Base-by-base conservation (phyloP, 2,113 vertebrate genomes). In the Pelmatolapia mariae region DNA sequence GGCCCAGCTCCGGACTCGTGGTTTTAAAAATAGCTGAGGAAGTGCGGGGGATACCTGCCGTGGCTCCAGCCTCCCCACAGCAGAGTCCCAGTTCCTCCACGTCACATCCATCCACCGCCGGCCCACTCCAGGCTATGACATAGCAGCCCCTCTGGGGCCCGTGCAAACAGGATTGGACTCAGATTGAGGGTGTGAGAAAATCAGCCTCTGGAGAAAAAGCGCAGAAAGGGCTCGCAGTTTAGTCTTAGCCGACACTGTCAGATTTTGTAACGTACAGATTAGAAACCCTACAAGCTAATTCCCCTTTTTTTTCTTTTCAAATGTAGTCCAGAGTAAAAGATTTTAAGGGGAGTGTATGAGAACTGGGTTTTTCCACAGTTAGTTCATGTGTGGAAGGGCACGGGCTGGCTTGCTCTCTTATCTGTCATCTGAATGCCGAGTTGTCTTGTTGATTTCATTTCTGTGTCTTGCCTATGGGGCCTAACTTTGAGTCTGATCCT, bases 1-100 rank as follows among this genome's bases (percentile, higher is more conserved):
- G 96, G 95, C 92, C 93, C 87, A 47, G 63, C 40, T 81, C 91
- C 80, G 91, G 93, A 92, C 94, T 95, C 87, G 29, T 73, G 61
- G 84, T 90, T 92, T 91, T 96, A 97, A 94, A 96, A 97, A 97
- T 97, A 97, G 95, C 91, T 4, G 68, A 95, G 96, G 95, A 96
- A 96, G 93, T 94, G 93, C 83, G 94, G 95, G 95, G 94, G 95
- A 96, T 96, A 96, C 96, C 96, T 97, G 95, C 89, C 92, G 86
- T 93, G 91, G 92, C 93, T 94, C 89, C 93, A 91, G 93, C 91
- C 91, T 91, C 89, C 90, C 88, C 91, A 87, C 87, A 82, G 88
- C 88, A 91, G 47, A 93, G 87, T 91, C 93, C 91, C 88, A 82
- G 89, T 33, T 89, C 87, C 89, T 90, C 85, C 88, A 89, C 89